Base-by-base conservation (phyloP, 2,888 invertebrate genomes). In the Metacarcinus magister region DNA sequence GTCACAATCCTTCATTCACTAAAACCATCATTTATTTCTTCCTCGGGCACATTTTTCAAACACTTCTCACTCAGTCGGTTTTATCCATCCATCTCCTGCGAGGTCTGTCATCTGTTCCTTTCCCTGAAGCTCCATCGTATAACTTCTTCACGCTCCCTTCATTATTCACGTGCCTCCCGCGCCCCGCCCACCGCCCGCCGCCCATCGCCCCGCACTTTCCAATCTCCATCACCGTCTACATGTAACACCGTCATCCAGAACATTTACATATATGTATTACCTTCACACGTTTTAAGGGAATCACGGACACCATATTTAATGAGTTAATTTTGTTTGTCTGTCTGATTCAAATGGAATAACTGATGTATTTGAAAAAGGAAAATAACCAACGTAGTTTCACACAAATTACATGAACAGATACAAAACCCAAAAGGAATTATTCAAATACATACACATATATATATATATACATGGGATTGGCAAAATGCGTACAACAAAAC, bases 81-180 rank as follows among this genome's bases (percentile, higher is more conserved):
- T 87, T 87, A 87, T 87, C 87, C 87, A 87, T 87, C 87, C 39
- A 87, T 87, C 87, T 87, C 87, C 87, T 87, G 32, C 87, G 87
- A 87, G 87, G 87, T 87, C 87, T 87, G 87, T 87, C 87, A 87
- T 87, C 87, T 87, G 87, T 87, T 87, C 87, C 87, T 39, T 87
- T 87, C 87, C 87, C 87, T 87, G 87, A 87, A 87, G 87, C 87
- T 16, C 87, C 87, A 39, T 87, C 87, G 19, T 87, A 87, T 87
- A 87, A 87, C 87, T 87, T 87, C 87, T 87, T 87, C 39, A 87
- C 87, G 39, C 87, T 39, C 87, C 39, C n/a, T 87, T 87, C 87
- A 87, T 87, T 87, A 87, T 87, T 87, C 87, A 87, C 32, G 87
- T n/a, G 87, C 87, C 87, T 87, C 19, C 87, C 87, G 10, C 75